Evolutionary conservation across 2,888 invertebrate species (phyloP), one percentile per base, ranked within the genome.

Genomic region (Idaea aversata): DNA sequence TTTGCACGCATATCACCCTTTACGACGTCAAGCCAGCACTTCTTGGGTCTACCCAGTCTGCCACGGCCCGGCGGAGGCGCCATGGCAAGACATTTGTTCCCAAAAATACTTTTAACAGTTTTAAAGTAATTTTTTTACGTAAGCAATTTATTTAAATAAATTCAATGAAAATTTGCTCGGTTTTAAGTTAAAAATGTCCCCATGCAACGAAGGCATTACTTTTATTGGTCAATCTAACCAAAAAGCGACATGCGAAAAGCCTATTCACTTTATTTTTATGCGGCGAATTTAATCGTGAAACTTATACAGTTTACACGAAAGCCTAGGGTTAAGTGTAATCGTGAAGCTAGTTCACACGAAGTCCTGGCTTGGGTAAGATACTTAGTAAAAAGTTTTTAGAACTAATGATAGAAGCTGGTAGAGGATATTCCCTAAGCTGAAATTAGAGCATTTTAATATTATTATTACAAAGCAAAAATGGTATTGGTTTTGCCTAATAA

Each of bases 241-340:
- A 16, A 59, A 59, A 59, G n/a, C 25, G 38, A 36, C 65, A 59
- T 62, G 65, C 65, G 34, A 65, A 65, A 62, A 16, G 38, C 61
- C 65, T 61, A 61, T 65, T 35, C 7, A 10, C 38, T 59, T 59
- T 15, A 63, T 58, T 63, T 58, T 57, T 61, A 15, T 25, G 35
- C 57, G 61, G 25, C 61, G 34, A 35, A 5, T 25, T 34, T 59
- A 57, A 57, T 36, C 64, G 64, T 64, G 57, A 10, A 47, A 47
- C 15, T 58, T 57, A 4, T 16, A 58, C 34, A 65, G 61, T 59
- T 61, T 61, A 61, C 61, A 61, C 58, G 63, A 63, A 59, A 16
- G 47, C 7, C 47, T 47, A 47, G 10, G 47, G 5, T 7, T 10
- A 47, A 13, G 10, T 47, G 5, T 47, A 47, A 47, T 47, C 47